Conservation (phyloP, 2,113 vertebrate species). For the Hydrochoerus hydrochaeris region DNA sequence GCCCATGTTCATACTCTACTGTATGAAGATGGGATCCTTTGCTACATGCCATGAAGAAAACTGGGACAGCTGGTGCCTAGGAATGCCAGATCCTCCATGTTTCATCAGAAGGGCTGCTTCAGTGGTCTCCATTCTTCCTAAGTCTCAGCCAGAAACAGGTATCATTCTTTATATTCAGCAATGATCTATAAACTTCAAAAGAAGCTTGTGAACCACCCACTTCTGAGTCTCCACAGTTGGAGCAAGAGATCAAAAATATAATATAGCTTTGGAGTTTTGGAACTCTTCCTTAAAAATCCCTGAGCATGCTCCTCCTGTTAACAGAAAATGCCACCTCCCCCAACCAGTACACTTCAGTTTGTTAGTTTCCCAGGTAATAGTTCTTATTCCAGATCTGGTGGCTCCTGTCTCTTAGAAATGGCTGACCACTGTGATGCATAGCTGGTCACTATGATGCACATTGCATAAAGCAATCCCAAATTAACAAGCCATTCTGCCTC, state of each 20-base stretch:
- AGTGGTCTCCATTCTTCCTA: background rate
- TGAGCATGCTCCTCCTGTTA: background rate
- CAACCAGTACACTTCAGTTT: no score
- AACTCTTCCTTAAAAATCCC: background rate
- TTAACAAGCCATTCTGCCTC: no score
- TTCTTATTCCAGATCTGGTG: no score
- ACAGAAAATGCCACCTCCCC: no score
- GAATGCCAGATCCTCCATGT: background rate
- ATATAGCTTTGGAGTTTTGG: background rate
- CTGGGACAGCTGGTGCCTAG: background rate
- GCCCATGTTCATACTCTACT: background rate
- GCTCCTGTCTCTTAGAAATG: no score
- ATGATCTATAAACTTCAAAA: background rate
- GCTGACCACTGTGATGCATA: no score
- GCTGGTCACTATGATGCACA: no score
- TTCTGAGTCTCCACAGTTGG: background rate
- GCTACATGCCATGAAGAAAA: background rate
- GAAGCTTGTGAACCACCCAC: background rate
- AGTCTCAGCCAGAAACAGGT: background rate
- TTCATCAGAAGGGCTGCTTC: background rate
- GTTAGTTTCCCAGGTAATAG: no score
- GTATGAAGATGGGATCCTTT: background rate
- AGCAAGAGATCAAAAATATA: background rate
- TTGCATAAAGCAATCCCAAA: no score
- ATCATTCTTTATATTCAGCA: background rate